A percentile compares a stretch with the other conserved stretches of the same genome.
phyloP scores from a whole-genome alignment of 2,797 vertebrate genomes.

The Fringilla coelebs region DNA sequence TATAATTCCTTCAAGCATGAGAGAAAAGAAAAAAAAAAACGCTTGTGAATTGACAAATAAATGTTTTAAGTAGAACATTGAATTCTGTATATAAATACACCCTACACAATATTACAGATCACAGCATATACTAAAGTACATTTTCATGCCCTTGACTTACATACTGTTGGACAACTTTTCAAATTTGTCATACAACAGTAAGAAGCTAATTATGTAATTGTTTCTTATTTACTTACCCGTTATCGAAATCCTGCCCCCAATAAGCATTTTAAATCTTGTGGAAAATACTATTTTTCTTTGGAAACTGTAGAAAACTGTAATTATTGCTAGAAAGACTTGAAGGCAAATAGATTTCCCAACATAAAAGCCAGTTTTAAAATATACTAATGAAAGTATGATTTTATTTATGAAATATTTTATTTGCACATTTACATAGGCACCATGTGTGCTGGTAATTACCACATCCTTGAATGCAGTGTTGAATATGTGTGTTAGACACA shows the following conservation, averaged over 20 bases:
- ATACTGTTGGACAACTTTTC: not conserved
- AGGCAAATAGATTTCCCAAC: not conserved
- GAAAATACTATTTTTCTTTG: not conserved
- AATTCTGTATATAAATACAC: not conserved
- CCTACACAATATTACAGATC: not conserved
- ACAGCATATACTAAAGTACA: not conserved
- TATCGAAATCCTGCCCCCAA: not conserved
- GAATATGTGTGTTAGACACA: not conserved
- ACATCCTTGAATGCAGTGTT: not conserved
- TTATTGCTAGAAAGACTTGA: not conserved
- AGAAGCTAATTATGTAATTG: not conserved
- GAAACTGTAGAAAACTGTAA: not conserved
- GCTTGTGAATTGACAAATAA: not conserved
- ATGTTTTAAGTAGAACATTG: not conserved
- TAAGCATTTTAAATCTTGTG: not conserved
- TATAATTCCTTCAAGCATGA: not conserved
- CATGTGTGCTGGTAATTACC: rapidly evolving
- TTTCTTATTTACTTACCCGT: not conserved
- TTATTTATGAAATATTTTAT: not conserved
- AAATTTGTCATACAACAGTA: not conserved
- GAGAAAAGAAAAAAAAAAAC: not conserved
- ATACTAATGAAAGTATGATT: not conserved
- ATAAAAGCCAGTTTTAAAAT: not conserved
- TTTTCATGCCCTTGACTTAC: not conserved
- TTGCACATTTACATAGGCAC: not conserved